Evolutionary conservation across 2,888 invertebrate genomes (phyloP).

Genomic region (Euzophera pinguis): DNA sequence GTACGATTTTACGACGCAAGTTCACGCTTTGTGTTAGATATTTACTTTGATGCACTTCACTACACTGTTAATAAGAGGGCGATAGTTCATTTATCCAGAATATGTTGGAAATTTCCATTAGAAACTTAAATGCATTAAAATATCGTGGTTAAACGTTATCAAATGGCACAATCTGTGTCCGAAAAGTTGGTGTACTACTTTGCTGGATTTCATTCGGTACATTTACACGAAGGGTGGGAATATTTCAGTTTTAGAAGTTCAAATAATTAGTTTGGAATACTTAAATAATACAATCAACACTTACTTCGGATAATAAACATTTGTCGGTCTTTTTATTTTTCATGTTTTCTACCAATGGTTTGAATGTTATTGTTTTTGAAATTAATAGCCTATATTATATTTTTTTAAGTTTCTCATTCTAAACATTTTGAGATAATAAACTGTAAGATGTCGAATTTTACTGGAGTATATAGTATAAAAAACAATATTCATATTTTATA

Average conservation of each 20-base stretch:
- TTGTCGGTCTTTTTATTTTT: too few species aligned
- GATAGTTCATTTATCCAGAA: background rate
- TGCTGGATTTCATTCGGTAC: background rate
- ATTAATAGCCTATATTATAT: too few species aligned
- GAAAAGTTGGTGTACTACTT: slow-evolving; percentile 1
- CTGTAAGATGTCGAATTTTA: too few species aligned
- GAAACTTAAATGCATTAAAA: background rate
- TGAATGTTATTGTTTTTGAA: too few species aligned
- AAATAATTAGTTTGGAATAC: background rate
- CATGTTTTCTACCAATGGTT: too few species aligned
- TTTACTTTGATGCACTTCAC: slow-evolving; percentile 4
- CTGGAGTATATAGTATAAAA: too few species aligned
- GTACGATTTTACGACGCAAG: slow-evolving; percentile 7
- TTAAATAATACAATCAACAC: too few species aligned
- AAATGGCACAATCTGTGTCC: background rate
- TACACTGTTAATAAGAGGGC: background rate
- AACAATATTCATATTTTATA: too few species aligned
- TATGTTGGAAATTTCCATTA: background rate
- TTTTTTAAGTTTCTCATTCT: too few species aligned
- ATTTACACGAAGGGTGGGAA: background rate
- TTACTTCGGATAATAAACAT: too few species aligned
- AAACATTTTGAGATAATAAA: too few species aligned
- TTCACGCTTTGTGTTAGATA: slow-evolving; percentile 4
- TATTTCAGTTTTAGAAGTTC: background rate
- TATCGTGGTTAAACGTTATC: background rate